phyloP scores from a whole-genome alignment of 2,113 vertebrate genomes.

The Noturus placidus region DNA sequence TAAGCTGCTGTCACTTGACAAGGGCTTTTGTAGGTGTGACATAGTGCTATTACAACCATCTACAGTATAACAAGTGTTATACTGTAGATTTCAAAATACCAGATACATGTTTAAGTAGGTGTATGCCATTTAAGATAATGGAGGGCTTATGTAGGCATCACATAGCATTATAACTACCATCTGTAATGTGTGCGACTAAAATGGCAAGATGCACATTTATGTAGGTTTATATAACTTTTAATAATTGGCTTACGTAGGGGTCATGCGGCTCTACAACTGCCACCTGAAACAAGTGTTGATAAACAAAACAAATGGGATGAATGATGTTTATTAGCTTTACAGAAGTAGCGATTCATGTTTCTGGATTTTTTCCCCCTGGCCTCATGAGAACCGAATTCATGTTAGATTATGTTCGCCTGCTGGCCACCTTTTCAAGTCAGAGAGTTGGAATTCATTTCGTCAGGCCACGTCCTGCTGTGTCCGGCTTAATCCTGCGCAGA shows the following conservation, averaged over 20 bases:
- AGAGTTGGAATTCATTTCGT: slow-evolving; percentile 69
- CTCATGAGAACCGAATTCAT: slow-evolving; percentile 53
- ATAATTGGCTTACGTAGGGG: not conserved
- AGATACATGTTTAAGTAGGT: not conserved
- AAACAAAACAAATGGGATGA: not conserved
- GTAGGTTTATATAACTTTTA: not conserved
- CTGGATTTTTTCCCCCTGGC: not conserved
- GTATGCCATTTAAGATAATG: not conserved
- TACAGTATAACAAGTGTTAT: not conserved
- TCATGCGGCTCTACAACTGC: not conserved
- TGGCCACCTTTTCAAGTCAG: slow-evolving; percentile 59
- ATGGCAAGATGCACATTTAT: not conserved
- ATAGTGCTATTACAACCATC: not conserved
- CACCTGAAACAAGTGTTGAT: not conserved
- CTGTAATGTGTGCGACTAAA: not conserved
- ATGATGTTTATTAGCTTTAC: not conserved
- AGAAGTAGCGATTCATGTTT: not conserved
- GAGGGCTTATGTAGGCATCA: not conserved
- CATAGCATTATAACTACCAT: not conserved
- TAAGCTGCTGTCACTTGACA: not conserved
- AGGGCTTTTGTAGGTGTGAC: not conserved
- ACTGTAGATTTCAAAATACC: not conserved
- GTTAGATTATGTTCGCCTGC: slow-evolving; percentile 57
- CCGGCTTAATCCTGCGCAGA: slow-evolving; percentile 63
- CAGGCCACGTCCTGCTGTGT: slow-evolving; percentile 60